Evolutionary conservation across 2,113 vertebrate genomes (phyloP), one percentile per base, ranked within the genome.

Genomic region (Burhinus bistriatus): DNA sequence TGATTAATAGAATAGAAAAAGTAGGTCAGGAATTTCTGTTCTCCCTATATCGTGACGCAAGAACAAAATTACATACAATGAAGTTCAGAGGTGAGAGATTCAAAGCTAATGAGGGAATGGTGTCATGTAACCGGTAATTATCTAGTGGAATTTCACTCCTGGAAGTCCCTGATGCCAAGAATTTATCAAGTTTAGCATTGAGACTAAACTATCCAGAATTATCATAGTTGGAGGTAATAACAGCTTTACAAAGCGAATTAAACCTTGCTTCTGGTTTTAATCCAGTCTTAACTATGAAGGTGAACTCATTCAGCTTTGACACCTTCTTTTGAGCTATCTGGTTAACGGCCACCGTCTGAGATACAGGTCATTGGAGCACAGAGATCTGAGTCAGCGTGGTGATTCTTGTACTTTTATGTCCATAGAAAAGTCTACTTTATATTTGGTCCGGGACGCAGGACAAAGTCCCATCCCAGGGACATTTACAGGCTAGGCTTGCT

Each of bases 31-130:
- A 89, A 83, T 92, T 91, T 94, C 73, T 95, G 34, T 94, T 92
- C 55, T 92, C 62, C 58, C 44, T 87, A 26, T 96, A 61, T 95
- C 3, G 3, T 96, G 96, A 94, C 3, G 38, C 54, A 92, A 95
- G 84, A 94, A 87, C 61, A 80, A 94, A 91, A 94, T 89, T 34
- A 83, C 84, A 83, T 65, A 66, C 65, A 93, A 29, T 68, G 40
- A 89, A 94, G 87, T 95, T 96, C 89, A 97, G 87, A 95, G 95
- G 89, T 87, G 75, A 93, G 73, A 96, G 95, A 93, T 85, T 93
- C 91, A 96, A 87, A 96, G 78, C 88, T 78, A 65, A 66, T 78
- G 54, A 91, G 58, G 29, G 34, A 95, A 85, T 61, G 42, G 73
- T 93, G 75, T 95, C 61, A 51, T 34, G 34, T 76, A 91, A 87